Evolutionary conservation across 2,113 vertebrate genomes (phyloP), one percentile per base, ranked within the genome.

Genomic region (Aramus guarauna): DNA sequence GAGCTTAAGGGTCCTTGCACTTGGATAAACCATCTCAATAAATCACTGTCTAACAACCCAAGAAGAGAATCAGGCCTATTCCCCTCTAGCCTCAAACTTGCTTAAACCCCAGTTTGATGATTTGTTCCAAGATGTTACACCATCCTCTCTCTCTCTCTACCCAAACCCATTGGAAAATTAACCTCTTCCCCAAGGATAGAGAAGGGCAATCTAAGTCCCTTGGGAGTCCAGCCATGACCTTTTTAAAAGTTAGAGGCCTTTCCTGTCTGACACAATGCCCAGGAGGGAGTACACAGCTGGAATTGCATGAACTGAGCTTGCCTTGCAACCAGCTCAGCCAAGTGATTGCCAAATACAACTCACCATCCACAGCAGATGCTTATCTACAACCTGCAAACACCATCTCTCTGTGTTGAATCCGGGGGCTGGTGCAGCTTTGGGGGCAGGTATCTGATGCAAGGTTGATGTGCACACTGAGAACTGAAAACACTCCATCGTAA

Each of bases 101-200:
- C 76, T 96, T 86, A 86, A 97, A 89, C 26, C 14, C 76, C 60
- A 86, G 72, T 13, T 50, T 41, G 14, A 29, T 68, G 39, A 76
- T 95, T 96, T 85, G 32, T 94, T 96, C 93, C 94, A 97, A 91
- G 93, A 93, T 39, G 85, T 97, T 97, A 71, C 93, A 83, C 85
- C 92, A 90, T 66, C 71, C 74, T 96, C 90, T 85, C 59, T 82
- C 27, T 92, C 56, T 79, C 67, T 76, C 92, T 26, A 88, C 14
- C 22, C 92, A 83, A 24, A 83, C 7, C 6, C 22, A 85, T 0
- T 69, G 74, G 78, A 93, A 96, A 88, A 94, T 83, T 69, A 88
- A 59, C 41, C 15, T 95, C 66, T 95, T 96, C 93, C 77, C 94
- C 84, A 96, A 93, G 90, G 87, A 91, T 6, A 94, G 53, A 79